phyloP scores from a whole-genome alignment of 2,797 vertebrate genomes.

The Glyptemys insculpta region DNA sequence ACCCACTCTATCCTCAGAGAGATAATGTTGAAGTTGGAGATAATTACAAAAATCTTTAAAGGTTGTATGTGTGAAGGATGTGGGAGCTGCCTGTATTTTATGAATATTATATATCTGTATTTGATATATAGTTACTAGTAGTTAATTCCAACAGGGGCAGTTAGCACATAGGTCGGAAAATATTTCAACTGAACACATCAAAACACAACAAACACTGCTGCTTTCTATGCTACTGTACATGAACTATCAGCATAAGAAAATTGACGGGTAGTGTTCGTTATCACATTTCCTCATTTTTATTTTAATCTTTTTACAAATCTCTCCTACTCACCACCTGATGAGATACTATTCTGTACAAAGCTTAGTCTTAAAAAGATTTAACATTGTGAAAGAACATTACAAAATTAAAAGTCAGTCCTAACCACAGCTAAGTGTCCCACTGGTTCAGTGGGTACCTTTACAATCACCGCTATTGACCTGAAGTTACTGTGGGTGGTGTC shows the following conservation, averaged over 20 bases:
- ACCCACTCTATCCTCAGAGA: background rate
- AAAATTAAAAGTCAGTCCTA: slow-evolving; percentile 43
- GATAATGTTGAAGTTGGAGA: background rate
- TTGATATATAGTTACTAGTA: background rate
- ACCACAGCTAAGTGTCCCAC: slow-evolving; percentile 25
- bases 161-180: background rate
- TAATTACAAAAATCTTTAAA: background rate
- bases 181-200: slow-evolving; percentile 63
- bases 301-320: background rate
- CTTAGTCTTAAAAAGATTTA: slow-evolving; percentile 37
- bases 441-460: slow-evolving; percentile 22
- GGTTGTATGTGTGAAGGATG: rapidly evolving
- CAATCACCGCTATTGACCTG: background rate
- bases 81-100: background rate
- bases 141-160: background rate
- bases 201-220: background rate
- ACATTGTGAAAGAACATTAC: rapidly evolving
- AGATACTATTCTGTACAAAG: slow-evolving; percentile 46
- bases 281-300: too few relatives aligned
- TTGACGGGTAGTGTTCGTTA: too few relatives aligned
- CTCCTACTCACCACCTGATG: slow-evolving; percentile 34
- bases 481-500: slow-evolving; percentile 31
- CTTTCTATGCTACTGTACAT: slow-evolving; percentile 41
- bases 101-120: background rate
- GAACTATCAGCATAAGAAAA: slow-evolving; percentile 45